Evolutionary conservation across 2,797 vertebrate genomes (phyloP), one percentile per base, ranked within the genome.

Genomic region (Hoplostethus mediterraneus): DNA sequence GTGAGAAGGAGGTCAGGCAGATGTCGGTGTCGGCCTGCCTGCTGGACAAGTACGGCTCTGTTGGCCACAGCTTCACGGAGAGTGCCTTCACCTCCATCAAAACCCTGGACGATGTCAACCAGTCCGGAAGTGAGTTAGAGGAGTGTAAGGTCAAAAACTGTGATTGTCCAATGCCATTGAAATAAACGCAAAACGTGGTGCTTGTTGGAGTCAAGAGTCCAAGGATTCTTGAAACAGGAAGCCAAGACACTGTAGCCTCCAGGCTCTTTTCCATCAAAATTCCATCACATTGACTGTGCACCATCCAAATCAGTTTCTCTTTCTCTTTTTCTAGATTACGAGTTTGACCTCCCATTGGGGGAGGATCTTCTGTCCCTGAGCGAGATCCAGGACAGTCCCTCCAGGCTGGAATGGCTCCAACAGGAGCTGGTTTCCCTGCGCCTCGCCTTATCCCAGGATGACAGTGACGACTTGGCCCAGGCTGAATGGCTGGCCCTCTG

Each of bases 401-500:
- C 87, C 17, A 85, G 87, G 16, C 79, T 96, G 85, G 90, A 95
- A 52, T 90, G 94, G 82, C 88, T 96, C 71, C 94, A 95, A 12
- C 86, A 90, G 74, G 95, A 97, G 77, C 87, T 97, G 61, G 80
- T 81, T 0, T 89, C 85, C 48, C 93, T 97, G 47, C 93, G 89
- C 33, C 71, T 81, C 67, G 89, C 85, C 44, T 85, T 97, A 25
- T 89, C 85, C 17, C 88, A 94, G 79, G 90, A 93, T 42, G 94
- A 95, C 49, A 64, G 64, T 0, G 92, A 91, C 4, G 75, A 85
- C 3, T 74, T 47, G 2, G 87, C 82, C 62, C 93, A 94, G 63
- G 81, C 79, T 0, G 89, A 91, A 2, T 96, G 96, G 96, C 83
- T 97, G 73, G 83, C 74, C 0, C 93, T 97, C 47, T 95, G 95